Conservation (phyloP, 2,888 invertebrate species). For the Dryomyza anilis region DNA sequence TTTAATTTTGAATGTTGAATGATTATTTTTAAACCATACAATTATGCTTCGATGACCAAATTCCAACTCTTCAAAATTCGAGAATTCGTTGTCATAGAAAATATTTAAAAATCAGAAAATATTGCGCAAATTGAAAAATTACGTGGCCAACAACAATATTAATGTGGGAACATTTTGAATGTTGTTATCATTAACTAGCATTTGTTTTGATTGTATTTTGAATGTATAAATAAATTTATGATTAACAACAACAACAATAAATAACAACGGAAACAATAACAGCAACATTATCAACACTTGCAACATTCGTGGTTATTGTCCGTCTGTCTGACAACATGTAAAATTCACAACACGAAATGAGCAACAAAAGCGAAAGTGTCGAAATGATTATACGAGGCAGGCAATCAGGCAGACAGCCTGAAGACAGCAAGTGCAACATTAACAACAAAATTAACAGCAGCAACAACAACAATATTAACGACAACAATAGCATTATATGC, state of each 20-base stretch:
- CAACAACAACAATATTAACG: background rate
- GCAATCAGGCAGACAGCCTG: background rate
- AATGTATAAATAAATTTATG: conserved; percentile 2
- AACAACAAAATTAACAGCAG: background rate
- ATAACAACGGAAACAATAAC: background rate
- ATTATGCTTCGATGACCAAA: no score
- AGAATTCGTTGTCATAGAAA: no score
- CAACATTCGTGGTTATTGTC: background rate
- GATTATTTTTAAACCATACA: no score
- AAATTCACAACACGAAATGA: background rate
- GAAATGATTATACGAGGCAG: background rate
- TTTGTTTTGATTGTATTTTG: background rate
- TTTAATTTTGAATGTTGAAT: no score
- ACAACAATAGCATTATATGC: background rate
- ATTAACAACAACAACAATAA: background rate
- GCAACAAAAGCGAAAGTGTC: conserved; percentile 21
- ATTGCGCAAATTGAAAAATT: no score
- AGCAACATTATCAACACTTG: conserved; percentile 5
- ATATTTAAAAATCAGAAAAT: background rate
- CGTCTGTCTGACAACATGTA: background rate
- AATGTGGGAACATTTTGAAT: no score
- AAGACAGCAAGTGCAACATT: background rate
- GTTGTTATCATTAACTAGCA: background rate
- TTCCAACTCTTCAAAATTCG: no score
- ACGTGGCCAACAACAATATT: no score